Conservation (phyloP, 2,888 invertebrate species). For the Aphodius sticticus region DNA sequence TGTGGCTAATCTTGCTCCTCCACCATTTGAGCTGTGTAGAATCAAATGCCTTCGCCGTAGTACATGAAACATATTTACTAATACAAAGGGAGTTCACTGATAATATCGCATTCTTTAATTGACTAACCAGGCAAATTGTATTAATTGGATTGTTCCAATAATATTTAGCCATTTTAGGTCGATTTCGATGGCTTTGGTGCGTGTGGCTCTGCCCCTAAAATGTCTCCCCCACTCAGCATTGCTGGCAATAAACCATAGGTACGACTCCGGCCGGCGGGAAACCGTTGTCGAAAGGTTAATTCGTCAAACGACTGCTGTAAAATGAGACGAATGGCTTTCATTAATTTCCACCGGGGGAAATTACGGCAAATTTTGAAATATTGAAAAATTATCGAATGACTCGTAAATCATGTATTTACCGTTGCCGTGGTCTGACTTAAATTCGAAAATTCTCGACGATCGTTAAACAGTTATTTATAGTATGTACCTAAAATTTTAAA, state of each 20-base stretch:
- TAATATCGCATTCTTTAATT: too few species aligned
- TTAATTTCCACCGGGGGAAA: slow-evolving; percentile 18
- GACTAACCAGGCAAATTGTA: too few species aligned
- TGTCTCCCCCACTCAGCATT: not conserved
- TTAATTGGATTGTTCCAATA: not conserved
- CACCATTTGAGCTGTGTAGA: too few species aligned
- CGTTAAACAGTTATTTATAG: too few species aligned
- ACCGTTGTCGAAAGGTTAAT: not conserved
- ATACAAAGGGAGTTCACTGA: too few species aligned
- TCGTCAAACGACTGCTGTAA: slow-evolving; percentile 16
- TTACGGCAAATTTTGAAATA: not conserved
- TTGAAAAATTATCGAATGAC: not conserved
- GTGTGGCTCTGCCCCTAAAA: not conserved
- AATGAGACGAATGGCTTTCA: slow-evolving; percentile 23
- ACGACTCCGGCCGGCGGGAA: not conserved
- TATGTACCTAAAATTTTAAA: too few species aligned
- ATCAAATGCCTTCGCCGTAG: too few species aligned
- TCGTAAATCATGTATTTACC: not conserved
- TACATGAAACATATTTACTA: too few species aligned
- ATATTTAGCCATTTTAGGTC: not conserved
- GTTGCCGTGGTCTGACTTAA: too few species aligned
- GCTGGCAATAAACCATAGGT: not conserved
- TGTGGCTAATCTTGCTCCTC: too few species aligned
- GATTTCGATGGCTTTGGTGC: not conserved
- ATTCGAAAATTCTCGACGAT: too few species aligned